Conservation (phyloP, 2,888 invertebrate genomes). For the Drosophila silvestris region DNA sequence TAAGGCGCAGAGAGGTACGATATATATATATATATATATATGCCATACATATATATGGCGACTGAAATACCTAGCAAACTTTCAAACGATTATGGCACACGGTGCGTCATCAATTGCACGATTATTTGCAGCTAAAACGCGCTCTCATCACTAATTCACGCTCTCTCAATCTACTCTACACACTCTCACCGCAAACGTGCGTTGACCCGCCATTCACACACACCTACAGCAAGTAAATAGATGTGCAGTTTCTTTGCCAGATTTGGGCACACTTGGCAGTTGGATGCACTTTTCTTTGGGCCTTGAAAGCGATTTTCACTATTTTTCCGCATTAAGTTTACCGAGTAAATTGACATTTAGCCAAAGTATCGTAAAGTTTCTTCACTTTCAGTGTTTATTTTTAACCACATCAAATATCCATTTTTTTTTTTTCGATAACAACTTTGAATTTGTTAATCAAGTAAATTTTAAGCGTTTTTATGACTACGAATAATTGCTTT, state of each 20-base stretch:
- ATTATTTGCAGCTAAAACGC: constrained; percentile 22
- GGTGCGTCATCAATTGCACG: constrained; percentile 48
- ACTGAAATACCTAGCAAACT: constrained; percentile 11
- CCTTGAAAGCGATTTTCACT: constrained; percentile 57
- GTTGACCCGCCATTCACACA: constrained; percentile 56
- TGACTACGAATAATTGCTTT: constrained; percentile 13
- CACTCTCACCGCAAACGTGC: constrained; percentile 40
- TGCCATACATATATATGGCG: background rate
- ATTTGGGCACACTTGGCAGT: constrained; percentile 44
- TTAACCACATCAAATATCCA: constrained; percentile 6
- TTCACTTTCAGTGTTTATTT: constrained; percentile 50
- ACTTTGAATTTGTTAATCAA: background rate
- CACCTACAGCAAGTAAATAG: constrained; percentile 11
- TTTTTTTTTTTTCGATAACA: background rate
- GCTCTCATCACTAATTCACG: constrained; percentile 1
- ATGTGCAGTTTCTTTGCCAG: constrained; percentile 45
- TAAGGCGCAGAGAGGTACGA: constrained; percentile 38
- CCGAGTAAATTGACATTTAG: constrained; percentile 55
- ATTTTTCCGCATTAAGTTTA: constrained; percentile 20
- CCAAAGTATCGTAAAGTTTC: constrained; percentile 51
- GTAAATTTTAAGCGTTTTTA: background rate
- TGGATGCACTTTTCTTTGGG: constrained; percentile 18
- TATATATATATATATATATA: background rate
- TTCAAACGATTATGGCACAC: constrained; percentile 34
- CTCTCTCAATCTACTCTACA: constrained; percentile 1